Conservation (phyloP, 2,888 invertebrate species). For the Nomada fucata region DNA sequence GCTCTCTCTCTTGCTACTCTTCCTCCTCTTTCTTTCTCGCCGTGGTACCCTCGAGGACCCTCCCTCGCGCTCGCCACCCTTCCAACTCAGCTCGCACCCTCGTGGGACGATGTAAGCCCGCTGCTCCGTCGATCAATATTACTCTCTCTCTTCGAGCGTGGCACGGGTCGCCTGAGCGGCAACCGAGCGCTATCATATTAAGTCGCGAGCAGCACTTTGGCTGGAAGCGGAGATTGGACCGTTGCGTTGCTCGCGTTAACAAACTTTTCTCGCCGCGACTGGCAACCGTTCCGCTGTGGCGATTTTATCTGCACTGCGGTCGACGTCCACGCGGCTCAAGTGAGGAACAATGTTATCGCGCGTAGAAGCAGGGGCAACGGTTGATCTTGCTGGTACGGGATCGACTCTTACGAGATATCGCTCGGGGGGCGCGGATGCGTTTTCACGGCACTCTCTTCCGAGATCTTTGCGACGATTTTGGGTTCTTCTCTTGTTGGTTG, state of each 20-base stretch:
- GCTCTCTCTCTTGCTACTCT: slow-evolving; percentile 27
- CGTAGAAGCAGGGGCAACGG: slow-evolving; percentile 34
- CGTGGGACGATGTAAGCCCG: slow-evolving; percentile 80
- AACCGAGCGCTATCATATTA: slow-evolving; percentile 75
- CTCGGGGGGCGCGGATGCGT: not conserved
- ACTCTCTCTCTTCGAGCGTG: slow-evolving; percentile 82
- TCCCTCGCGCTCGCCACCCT: slow-evolving; percentile 54
- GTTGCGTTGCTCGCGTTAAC: slow-evolving; percentile 22
- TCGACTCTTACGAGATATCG: slow-evolving; percentile 26
- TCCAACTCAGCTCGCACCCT: slow-evolving; percentile 42
- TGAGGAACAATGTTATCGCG: slow-evolving; percentile 62
- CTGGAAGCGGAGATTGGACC: slow-evolving; percentile 26
- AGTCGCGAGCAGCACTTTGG: slow-evolving; percentile 64
- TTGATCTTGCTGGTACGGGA: slow-evolving; percentile 37
- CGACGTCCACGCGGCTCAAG: slow-evolving; percentile 1
- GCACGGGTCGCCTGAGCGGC: slow-evolving; percentile 72
- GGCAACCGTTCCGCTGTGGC: slow-evolving; percentile 33
- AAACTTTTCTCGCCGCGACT: slow-evolving; percentile 46
- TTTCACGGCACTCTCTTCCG: slow-evolving; percentile 14
- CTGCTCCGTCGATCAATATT: slow-evolving; percentile 82
- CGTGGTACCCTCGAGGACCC: slow-evolving; percentile 64
- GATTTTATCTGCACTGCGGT: slow-evolving; percentile 48
- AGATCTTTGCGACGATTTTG: not conserved
- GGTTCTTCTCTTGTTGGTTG: not conserved
- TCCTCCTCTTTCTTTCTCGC: slow-evolving; percentile 38